Percentiles rank a stretch among this genome's conserved stretches.
Evolutionary conservation across 2,113 vertebrate genomes (phyloP).

Genomic region (Stictonetta naevosa): DNA sequence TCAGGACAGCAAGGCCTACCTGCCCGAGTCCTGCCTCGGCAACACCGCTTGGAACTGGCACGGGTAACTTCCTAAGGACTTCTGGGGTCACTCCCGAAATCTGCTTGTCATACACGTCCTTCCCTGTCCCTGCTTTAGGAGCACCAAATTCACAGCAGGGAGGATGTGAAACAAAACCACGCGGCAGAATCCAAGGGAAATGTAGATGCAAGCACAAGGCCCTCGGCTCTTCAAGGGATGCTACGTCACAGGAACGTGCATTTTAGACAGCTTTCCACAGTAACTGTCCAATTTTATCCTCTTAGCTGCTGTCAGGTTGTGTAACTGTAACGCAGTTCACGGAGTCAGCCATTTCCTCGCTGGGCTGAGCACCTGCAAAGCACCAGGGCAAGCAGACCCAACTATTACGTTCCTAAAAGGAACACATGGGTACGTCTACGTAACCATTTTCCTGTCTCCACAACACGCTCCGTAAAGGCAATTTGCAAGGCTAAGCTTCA

Average conservation of each 20-base stretch:
- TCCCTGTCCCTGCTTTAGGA: background rate
- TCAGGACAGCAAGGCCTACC: background rate
- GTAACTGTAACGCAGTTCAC: background rate
- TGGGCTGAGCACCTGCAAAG: background rate
- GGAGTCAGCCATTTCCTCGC: background rate
- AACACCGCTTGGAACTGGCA: background rate
- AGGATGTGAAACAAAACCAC: background rate
- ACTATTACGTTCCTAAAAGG: accelerated
- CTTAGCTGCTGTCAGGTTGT: background rate
- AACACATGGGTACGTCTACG: background rate
- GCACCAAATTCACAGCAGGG: background rate
- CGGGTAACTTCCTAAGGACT: background rate
- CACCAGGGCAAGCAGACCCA: background rate
- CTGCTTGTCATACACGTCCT: background rate
- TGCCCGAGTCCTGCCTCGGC: accelerated
- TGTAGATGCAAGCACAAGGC: background rate
- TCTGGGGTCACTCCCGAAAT: background rate
- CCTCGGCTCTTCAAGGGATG: background rate
- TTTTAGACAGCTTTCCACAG: background rate
- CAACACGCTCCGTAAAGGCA: background rate
- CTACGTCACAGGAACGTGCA: accelerated
- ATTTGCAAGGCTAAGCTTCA: background rate
- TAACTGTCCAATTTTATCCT: background rate
- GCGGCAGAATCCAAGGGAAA: background rate
- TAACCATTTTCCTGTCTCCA: background rate